Evolutionary conservation across 1,140 invertebrate species (phyloP).

Genomic region (roundworm (Caenorhabditis elegans)): WBcel235 BX284603.4:4079501-4080000

Average conservation of each 20-base stretch:
- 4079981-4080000: constrained; percentile 80
- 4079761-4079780: too few relatives aligned
- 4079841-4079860: constrained; percentile 27
- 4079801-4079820: too few relatives aligned
- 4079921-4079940: constrained; percentile 91
- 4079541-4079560: constrained; percentile 31
- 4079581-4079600: neutral
- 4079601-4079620: neutral
- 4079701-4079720: too few relatives aligned
- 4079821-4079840: constrained; percentile 1
- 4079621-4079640: constrained; percentile 16
- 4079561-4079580: neutral
- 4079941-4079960: constrained; percentile 86
- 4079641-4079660: constrained; percentile 10
- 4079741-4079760: too few relatives aligned
- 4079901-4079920: constrained; percentile 88
- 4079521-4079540: neutral
- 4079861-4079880: constrained; percentile 73
- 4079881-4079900: constrained; percentile 94
- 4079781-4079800: too few relatives aligned
- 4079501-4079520: neutral
- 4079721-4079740: too few relatives aligned
- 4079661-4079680: neutral
- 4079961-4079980: constrained; percentile 84
- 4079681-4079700: neutral